A percentile compares a stretch with the other conserved stretches of the same genome.
Conservation (phyloP, 2,113 vertebrate species). For the Crotalus helleri region DNA sequence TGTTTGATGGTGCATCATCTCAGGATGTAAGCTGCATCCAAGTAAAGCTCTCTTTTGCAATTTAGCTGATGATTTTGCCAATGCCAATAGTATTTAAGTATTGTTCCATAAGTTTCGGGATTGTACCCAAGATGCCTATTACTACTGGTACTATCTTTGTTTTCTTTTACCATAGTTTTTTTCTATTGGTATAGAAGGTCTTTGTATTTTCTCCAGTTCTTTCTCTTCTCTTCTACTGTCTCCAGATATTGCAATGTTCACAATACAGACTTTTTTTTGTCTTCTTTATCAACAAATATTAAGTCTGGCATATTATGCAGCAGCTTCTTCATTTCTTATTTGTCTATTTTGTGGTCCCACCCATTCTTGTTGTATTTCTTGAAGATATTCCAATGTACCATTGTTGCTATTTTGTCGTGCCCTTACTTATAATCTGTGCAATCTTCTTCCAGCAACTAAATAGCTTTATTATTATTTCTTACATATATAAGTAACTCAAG, state of each 20-base stretch:
- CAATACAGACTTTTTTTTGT: not conserved
- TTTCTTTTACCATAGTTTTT: not conserved
- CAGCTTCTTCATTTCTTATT: not conserved
- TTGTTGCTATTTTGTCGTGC: not conserved
- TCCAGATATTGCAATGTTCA: not conserved
- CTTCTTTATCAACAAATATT: not conserved
- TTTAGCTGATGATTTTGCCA: not conserved
- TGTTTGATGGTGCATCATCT: not conserved
- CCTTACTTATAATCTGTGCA: not conserved
- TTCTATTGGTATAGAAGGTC: not conserved
- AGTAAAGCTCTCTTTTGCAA: not conserved
- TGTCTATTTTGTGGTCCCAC: not conserved
- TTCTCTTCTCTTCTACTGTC: not conserved
- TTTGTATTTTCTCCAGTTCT: not conserved
- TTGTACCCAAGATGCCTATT: not conserved
- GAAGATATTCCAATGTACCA: not conserved
- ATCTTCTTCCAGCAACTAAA: not conserved
- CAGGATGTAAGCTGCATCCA: not conserved
- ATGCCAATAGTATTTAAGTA: not conserved
- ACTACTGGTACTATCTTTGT: not conserved
- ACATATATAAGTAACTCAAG: not conserved
- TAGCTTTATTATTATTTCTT: not conserved
- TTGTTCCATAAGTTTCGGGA: not conserved
- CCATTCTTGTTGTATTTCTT: not conserved
- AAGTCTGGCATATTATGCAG: not conserved